Evolutionary conservation across 2,113 vertebrate genomes (phyloP).

Genomic region (Larimichthys polyactis): DNA sequence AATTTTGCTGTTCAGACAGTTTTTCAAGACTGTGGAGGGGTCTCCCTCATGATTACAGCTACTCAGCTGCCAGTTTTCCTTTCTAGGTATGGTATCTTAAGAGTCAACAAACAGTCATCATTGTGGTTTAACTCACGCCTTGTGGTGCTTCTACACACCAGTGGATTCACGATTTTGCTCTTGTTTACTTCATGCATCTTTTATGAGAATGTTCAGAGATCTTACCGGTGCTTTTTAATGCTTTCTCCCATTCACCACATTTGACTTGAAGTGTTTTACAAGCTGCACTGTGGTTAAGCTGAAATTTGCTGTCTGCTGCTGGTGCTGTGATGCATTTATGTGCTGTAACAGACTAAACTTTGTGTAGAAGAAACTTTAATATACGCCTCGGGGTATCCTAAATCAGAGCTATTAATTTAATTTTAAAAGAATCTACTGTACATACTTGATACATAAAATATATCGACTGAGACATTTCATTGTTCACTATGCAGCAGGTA

Average conservation of each 20-base stretch:
- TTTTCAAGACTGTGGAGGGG: too few species aligned
- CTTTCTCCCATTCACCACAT: neutral
- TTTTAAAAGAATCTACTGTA: too few species aligned
- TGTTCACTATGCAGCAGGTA: too few species aligned
- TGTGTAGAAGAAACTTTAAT: too few species aligned
- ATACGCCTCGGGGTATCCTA: too few species aligned
- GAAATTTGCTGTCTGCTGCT: neutral
- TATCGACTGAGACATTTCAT: too few species aligned
- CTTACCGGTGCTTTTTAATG: neutral
- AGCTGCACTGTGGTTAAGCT: neutral
- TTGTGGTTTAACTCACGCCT: neutral
- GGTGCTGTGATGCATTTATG: neutral
- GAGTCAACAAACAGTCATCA: neutral
- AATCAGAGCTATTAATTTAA: too few species aligned
- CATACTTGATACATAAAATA: too few species aligned
- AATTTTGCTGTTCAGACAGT: too few species aligned
- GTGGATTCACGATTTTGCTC: neutral
- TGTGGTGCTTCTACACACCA: neutral
- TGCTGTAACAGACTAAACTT: neutral
- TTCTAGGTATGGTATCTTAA: neutral
- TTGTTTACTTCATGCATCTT: slow-evolving; percentile 24
- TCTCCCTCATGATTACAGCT: too few species aligned
- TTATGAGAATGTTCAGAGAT: slow-evolving; percentile 12
- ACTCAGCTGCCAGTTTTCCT: neutral
- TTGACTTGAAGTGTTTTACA: neutral